A percentile compares a stretch with the other conserved stretches of the same genome.
Evolutionary conservation across 2,888 invertebrate species (phyloP).

Genomic region (Teinopalpus imperialis): DNA sequence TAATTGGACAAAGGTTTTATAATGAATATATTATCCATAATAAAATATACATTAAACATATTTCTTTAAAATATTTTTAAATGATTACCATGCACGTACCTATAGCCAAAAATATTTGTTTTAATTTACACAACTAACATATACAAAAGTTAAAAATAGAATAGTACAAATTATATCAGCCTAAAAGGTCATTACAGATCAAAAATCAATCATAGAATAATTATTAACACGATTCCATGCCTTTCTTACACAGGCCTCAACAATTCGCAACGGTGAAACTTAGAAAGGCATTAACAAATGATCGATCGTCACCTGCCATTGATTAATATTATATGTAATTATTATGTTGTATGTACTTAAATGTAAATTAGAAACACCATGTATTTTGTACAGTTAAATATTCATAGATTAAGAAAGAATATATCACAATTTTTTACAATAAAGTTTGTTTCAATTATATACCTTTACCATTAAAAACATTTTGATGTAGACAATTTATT

Average conservation of each 20-base stretch:
- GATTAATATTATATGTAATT: slow-evolving; percentile 68
- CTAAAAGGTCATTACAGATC: background rate
- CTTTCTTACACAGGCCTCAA: slow-evolving; percentile 85
- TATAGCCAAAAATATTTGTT: slow-evolving; percentile 7
- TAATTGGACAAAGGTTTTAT: slow-evolving; percentile 22
- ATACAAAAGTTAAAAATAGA: background rate
- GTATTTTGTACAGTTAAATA: slow-evolving; percentile 82
- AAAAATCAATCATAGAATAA: background rate
- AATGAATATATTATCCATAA: slow-evolving; percentile 1
- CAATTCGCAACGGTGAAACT: slow-evolving; percentile 95
- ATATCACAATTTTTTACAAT: slow-evolving; percentile 80
- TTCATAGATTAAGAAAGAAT: slow-evolving; percentile 81
- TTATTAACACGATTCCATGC: slow-evolving; percentile 25
- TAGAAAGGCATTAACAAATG: slow-evolving; percentile 93
- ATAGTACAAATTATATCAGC: slow-evolving; percentile 6
- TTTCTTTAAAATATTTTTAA: background rate
- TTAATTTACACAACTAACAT: slow-evolving; percentile 5
- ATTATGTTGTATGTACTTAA: slow-evolving; percentile 75
- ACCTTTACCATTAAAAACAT: background rate
- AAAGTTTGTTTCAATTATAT: slow-evolving; percentile 52
- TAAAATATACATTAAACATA: background rate
- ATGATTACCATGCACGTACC: background rate
- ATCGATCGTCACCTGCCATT: slow-evolving; percentile 91
- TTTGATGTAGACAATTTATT: too few species aligned
- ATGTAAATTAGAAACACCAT: slow-evolving; percentile 77